These are phyloP conservation scores for Astyanax mexicanus DNA, from an alignment of 2,797 vertebrate species.

Conservation along the genomic window DNA sequence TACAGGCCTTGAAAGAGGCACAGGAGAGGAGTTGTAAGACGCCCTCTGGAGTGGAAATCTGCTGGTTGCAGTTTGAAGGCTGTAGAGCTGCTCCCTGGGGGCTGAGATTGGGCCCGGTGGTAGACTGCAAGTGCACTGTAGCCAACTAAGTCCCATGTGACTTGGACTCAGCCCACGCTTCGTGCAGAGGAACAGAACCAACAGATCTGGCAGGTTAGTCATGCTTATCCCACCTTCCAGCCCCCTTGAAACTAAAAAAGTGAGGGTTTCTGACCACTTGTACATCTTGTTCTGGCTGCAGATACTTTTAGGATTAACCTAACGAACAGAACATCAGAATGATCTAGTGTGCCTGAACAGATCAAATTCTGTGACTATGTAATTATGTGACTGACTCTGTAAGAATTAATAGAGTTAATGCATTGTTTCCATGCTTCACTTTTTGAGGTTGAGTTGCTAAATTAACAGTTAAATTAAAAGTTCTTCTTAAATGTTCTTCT, in stretches of 20 bases:
- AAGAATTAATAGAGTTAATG: no score
- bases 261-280: not conserved
- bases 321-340: conserved; percentile 8
- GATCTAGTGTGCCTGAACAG: no score
- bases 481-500: no score
- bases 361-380: no score
- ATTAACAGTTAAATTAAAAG: no score
- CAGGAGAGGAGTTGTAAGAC: conserved; percentile 57
- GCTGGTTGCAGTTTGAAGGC: conserved; percentile 38
- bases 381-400: no score
- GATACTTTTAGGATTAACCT: conserved; percentile 25
- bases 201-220: conserved; percentile 19
- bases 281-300: not conserved
- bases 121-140: conserved; percentile 1
- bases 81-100: conserved; percentile 45
- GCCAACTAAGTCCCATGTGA: conserved; percentile 36
- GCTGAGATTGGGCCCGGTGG: conserved; percentile 44
- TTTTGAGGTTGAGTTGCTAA: not conserved
- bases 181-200: conserved; percentile 7
- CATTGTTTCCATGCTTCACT: not conserved
- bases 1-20: conserved; percentile 57
- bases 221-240: conserved; percentile 6
- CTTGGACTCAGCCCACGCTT: conserved; percentile 35
- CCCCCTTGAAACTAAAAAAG: conserved; percentile 12
- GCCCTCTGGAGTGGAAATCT: conserved; percentile 51